These are phyloP conservation scores for Contarinia nasturtii DNA, from an alignment of 1,140 invertebrate species.

Conservation along the genomic window DNA sequence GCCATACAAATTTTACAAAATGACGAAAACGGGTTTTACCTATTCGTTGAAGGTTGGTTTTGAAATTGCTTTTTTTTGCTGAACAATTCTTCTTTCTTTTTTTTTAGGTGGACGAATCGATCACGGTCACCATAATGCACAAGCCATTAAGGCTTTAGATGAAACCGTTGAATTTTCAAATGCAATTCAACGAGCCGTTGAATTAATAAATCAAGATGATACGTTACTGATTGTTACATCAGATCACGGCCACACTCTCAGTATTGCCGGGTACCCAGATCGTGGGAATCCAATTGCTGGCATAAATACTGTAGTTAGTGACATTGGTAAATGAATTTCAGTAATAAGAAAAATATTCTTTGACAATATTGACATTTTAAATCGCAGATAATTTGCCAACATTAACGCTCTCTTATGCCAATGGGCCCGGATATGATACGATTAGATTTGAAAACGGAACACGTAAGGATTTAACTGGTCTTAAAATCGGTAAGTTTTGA, in stretches of 20 bases:
- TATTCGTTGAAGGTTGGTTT: slow-evolving; percentile 44
- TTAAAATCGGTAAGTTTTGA: neutral
- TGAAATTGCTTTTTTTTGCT: slow-evolving; percentile 5
- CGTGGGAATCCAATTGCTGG: slow-evolving; percentile 35
- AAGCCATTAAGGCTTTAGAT: slow-evolving; percentile 52
- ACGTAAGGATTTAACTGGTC: neutral
- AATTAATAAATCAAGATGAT: slow-evolving; percentile 31
- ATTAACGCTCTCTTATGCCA: slow-evolving; percentile 53
- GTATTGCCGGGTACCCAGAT: slow-evolving; percentile 34
- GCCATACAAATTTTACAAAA: slow-evolving; percentile 48
- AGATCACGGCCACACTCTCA: slow-evolving; percentile 46
- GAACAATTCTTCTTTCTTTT: slow-evolving; percentile 38
- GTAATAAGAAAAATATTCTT: slow-evolving; percentile 5
- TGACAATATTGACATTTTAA: slow-evolving; percentile 40
- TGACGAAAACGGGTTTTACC: slow-evolving; percentile 46
- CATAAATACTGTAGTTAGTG: slow-evolving; percentile 22
- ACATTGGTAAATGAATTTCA: neutral
- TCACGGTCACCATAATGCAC: slow-evolving; percentile 66
- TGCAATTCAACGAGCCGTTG: slow-evolving; percentile 29
- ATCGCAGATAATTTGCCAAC: slow-evolving; percentile 37
- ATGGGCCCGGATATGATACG: slow-evolving; percentile 34
- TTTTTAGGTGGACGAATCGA: slow-evolving; percentile 56
- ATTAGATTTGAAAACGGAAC: neutral
- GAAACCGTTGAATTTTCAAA: slow-evolving; percentile 49
- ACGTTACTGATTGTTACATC: slow-evolving; percentile 45